Conservation (phyloP, 2,888 invertebrate genomes). For the Acleris sparsana region DNA sequence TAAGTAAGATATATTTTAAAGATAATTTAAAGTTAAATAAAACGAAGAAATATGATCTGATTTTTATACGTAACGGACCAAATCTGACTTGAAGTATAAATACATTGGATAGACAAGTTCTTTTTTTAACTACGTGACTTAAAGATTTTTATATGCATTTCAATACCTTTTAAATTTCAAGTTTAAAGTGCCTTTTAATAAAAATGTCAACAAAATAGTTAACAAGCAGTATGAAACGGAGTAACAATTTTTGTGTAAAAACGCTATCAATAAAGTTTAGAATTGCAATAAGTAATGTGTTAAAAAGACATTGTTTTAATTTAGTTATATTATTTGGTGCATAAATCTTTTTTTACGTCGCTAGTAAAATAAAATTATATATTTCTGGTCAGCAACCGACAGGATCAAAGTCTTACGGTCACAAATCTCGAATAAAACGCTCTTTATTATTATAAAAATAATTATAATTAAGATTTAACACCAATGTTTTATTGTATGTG, state of each 20-base stretch:
- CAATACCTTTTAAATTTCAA: too few relatives aligned
- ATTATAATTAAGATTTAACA: slow-evolving; percentile 57
- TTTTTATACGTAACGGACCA: slow-evolving; percentile 50
- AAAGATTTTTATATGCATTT: too few relatives aligned
- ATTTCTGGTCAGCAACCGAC: slow-evolving; percentile 15
- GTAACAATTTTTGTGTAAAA: too few relatives aligned
- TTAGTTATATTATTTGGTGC: background rate
- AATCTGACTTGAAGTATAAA: slow-evolving; percentile 6
- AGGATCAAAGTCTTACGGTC: slow-evolving; percentile 29
- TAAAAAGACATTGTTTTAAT: too few relatives aligned
- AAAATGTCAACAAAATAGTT: too few relatives aligned
- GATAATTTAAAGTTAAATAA: slow-evolving; percentile 43
- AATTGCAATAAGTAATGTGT: too few relatives aligned
- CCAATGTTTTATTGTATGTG: slow-evolving; percentile 68
- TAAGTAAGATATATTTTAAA: slow-evolving; percentile 39
- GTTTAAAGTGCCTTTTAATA: too few relatives aligned
- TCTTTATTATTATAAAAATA: slow-evolving; percentile 36
- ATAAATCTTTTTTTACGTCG: background rate
- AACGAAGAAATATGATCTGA: slow-evolving; percentile 65
- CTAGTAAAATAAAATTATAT: background rate
- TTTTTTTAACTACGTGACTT: too few relatives aligned
- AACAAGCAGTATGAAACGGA: too few relatives aligned
- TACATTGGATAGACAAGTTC: background rate
- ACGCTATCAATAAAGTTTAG: too few relatives aligned
- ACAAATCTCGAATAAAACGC: slow-evolving; percentile 36